phyloP scores from a whole-genome alignment of 1,140 invertebrate species.

The Drosophila kohkoa region DNA sequence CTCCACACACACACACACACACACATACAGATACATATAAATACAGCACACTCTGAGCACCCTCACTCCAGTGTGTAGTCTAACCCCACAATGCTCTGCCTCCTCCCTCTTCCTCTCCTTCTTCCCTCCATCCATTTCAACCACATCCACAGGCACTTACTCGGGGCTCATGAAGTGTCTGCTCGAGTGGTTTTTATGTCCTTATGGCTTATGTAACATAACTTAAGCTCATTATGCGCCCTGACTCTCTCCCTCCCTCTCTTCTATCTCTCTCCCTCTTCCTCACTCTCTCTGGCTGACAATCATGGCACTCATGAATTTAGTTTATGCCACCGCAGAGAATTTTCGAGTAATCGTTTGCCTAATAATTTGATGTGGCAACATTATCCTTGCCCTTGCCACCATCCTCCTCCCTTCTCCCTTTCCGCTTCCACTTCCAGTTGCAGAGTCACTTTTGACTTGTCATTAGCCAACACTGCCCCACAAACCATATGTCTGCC shows the following conservation, averaged over 20 bases:
- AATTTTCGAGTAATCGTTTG: slow-evolving; percentile 76
- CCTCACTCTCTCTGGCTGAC: slow-evolving; percentile 3
- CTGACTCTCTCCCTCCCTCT: background rate
- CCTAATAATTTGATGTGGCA: slow-evolving; percentile 74
- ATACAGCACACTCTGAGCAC: slow-evolving; percentile 13
- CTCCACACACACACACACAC: slow-evolving; percentile 23
- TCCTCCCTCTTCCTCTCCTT: background rate
- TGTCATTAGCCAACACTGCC: background rate
- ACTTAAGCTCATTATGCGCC: slow-evolving; percentile 78
- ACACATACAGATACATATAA: slow-evolving; percentile 10
- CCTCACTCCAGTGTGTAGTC: slow-evolving; percentile 22
- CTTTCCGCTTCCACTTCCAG: background rate
- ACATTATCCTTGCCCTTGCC: slow-evolving; percentile 11
- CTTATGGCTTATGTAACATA: slow-evolving; percentile 82
- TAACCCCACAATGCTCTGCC: background rate
- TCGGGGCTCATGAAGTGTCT: slow-evolving; percentile 62
- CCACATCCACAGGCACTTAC: slow-evolving; percentile 1
- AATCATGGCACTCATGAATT: slow-evolving; percentile 83
- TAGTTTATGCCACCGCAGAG: slow-evolving; percentile 82
- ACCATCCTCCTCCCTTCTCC: background rate
- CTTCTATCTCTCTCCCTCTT: background rate
- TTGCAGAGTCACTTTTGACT: background rate
- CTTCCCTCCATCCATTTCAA: background rate
- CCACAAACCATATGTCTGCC: background rate
- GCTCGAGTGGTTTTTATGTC: slow-evolving; percentile 81